These are phyloP conservation scores for Lophura nycthemera DNA, from an alignment of 2,113 vertebrate genomes.

Conservation along the genomic window DNA sequence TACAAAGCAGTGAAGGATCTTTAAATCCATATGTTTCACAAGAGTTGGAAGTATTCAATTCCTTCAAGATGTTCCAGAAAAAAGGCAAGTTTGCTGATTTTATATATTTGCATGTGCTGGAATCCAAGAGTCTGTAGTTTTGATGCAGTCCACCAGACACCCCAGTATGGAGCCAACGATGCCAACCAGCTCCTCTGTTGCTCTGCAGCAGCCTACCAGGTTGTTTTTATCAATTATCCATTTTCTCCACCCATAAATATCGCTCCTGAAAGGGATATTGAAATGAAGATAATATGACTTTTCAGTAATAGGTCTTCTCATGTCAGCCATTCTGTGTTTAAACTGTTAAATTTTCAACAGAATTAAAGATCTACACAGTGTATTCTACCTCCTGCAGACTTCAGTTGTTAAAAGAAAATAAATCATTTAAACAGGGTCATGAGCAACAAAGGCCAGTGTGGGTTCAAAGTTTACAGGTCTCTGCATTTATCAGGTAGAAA, in stretches of 20 bases:
- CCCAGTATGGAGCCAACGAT: not conserved
- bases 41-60: not conserved
- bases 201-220: slow-evolving; percentile 21
- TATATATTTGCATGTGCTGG: not conserved
- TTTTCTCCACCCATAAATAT: slow-evolving; percentile 51
- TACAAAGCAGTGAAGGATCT: not conserved
- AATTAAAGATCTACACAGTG: slow-evolving; percentile 61
- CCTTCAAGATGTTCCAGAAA: not conserved
- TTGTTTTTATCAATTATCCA: slow-evolving; percentile 25
- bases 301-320: slow-evolving; percentile 1
- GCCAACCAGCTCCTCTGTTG: slow-evolving; percentile 19
- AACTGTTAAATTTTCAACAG: slow-evolving; percentile 62
- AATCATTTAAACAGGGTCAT: slow-evolving; percentile 90
- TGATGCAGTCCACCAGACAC: not conserved
- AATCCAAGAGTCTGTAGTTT: not conserved
- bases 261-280: slow-evolving; percentile 34
- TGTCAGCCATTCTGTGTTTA: slow-evolving; percentile 55
- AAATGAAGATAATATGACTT: slow-evolving; percentile 42
- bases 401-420: slow-evolving; percentile 81
- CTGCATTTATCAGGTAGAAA: slow-evolving; percentile 93
- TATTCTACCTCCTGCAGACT: slow-evolving; percentile 68
- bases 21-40: not conserved
- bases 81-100: not conserved
- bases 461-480: slow-evolving; percentile 91
- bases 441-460: slow-evolving; percentile 89